Conservation (phyloP, 2,113 vertebrate genomes). For the Pelobates fuscus region DNA sequence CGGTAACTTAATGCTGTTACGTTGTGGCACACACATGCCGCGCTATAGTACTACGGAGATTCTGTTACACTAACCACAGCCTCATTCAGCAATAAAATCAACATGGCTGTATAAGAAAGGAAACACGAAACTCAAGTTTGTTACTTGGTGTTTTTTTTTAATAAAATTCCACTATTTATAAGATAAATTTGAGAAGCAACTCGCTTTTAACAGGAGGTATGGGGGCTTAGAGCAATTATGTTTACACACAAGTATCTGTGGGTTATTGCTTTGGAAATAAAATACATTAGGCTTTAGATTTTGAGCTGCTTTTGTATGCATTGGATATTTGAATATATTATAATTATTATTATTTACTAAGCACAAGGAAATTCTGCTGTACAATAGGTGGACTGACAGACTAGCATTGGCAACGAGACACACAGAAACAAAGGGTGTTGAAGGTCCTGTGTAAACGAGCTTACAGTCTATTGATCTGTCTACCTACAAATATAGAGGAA, state of each 20-base stretch:
- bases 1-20: constrained; percentile 38
- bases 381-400: no score
- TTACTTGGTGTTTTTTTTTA: constrained; percentile 31
- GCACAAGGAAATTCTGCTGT: no score
- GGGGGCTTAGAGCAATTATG: background rate
- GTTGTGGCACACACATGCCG: background rate
- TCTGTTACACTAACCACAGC: constrained; percentile 47
- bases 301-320: no score
- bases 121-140: constrained; percentile 46
- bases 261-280: no score
- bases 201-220: constrained; percentile 6
- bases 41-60: constrained; percentile 46
- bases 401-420: no score
- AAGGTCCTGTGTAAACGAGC: no score
- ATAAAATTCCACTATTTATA: constrained; percentile 45
- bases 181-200: constrained; percentile 34
- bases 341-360: no score
- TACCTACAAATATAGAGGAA: no score
- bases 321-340: no score
- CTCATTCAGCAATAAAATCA: constrained; percentile 47
- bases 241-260: background rate
- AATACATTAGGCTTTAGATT: no score
- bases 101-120: constrained; percentile 36
- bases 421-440: no score
- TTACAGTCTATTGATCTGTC: no score